Evolutionary conservation across 1,140 invertebrate genomes (phyloP).

Genomic region (Drosophila tropicalis): DNA sequence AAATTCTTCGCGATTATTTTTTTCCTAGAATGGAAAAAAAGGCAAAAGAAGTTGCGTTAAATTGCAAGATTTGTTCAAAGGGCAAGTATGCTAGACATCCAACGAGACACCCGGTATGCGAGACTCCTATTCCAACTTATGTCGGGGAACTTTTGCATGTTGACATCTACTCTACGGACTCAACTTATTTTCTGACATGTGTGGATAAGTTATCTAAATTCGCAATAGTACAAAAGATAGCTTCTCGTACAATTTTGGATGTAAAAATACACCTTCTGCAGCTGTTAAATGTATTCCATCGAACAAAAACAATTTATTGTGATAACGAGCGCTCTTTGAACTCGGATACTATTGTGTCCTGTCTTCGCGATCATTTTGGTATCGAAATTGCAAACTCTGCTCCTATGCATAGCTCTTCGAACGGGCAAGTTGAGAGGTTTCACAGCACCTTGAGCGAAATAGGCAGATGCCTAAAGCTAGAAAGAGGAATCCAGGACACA

Average conservation of each 20-base stretch:
- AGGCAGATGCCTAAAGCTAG: neutral
- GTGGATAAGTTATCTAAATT: neutral
- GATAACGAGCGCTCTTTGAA: too few species aligned
- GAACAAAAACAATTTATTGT: too few species aligned
- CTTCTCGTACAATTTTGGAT: too few species aligned
- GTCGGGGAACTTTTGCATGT: slow-evolving; percentile 1
- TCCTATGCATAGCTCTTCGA: too few species aligned
- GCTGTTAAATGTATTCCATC: too few species aligned
- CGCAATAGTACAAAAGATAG: too few species aligned
- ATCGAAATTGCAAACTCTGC: too few species aligned
- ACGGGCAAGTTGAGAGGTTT: too few species aligned
- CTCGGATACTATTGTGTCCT: too few species aligned
- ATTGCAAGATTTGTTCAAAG: neutral
- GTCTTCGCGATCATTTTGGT: too few species aligned
- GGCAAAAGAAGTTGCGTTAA: neutral
- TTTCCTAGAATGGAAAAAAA: neutral
- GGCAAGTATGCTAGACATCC: slow-evolving; percentile 1
- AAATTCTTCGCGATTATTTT: neutral
- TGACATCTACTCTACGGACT: slow-evolving; percentile 1
- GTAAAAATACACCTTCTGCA: too few species aligned
- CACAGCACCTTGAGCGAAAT: too few species aligned
- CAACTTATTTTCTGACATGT: slow-evolving; percentile 1
- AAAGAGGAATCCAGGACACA: neutral
- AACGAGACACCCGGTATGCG: neutral
- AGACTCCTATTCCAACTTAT: neutral